These are phyloP conservation scores for Drosophila pseudotalamancana DNA, from an alignment of 2,888 invertebrate species.

Conservation along the genomic window DNA sequence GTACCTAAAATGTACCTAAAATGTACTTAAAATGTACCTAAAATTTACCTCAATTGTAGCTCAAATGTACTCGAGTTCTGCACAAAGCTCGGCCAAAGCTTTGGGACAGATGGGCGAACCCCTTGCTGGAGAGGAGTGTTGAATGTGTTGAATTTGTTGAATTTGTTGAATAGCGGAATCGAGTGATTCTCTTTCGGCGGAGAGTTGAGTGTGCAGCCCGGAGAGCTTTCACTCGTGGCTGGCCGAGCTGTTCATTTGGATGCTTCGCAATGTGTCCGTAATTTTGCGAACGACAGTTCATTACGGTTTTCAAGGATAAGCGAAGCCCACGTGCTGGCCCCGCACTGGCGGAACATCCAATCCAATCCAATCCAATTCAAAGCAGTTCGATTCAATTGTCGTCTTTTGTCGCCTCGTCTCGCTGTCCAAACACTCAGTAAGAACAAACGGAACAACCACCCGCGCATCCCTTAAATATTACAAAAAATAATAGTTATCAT, in stretches of 20 bases:
- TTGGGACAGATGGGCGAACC: constrained; percentile 5
- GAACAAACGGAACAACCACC: not conserved
- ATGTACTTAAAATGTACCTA: too few species aligned
- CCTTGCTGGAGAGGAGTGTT: not conserved
- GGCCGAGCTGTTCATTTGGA: constrained; percentile 55
- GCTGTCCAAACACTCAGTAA: constrained; percentile 16
- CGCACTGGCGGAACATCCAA: constrained; percentile 29
- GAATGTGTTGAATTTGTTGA: constrained; percentile 5
- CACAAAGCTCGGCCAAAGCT: constrained; percentile 18
- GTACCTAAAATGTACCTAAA: too few species aligned
- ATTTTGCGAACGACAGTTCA: constrained; percentile 66
- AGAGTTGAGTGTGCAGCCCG: constrained; percentile 21
- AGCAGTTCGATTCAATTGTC: constrained; percentile 43
- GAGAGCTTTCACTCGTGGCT: constrained; percentile 41
- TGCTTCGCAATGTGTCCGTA: constrained; percentile 56
- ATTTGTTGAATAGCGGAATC: not conserved
- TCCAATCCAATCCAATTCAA: too few species aligned
- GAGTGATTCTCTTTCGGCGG: not conserved
- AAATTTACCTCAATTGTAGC: too few species aligned
- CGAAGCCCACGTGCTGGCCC: constrained; percentile 61
- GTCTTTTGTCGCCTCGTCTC: constrained; percentile 31
- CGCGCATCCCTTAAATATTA: too few species aligned
- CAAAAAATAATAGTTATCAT: too few species aligned
- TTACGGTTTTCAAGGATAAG: constrained; percentile 75
- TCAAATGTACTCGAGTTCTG: constrained; percentile 5